Evolutionary conservation across 2,797 vertebrate genomes (phyloP).

Genomic region (Enoplosus armatus): DNA sequence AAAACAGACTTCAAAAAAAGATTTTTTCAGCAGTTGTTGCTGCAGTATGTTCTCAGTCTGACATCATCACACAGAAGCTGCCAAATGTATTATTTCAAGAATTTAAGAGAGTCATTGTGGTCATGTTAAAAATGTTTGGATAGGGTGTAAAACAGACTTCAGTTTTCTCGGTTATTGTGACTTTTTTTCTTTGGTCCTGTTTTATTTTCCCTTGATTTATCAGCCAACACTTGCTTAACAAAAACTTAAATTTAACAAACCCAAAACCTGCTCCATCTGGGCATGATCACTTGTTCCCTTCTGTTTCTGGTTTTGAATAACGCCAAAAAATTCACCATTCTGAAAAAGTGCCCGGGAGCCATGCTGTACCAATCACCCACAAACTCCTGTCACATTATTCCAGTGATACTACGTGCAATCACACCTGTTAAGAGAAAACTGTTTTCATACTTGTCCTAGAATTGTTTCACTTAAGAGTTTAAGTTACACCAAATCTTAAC

Average conservation of each 20-base stretch:
- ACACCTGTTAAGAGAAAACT: too few relatives aligned
- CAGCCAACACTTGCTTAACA: conserved; percentile 9
- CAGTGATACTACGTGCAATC: not conserved
- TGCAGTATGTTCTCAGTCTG: not conserved
- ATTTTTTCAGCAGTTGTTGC: not conserved
- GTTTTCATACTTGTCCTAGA: not conserved
- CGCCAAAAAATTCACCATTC: conserved; percentile 9
- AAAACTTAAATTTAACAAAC: conserved; percentile 21
- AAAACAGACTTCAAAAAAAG: not conserved
- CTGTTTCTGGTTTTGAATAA: conserved; percentile 32
- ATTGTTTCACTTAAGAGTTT: not conserved
- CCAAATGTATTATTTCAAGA: not conserved
- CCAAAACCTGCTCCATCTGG: conserved; percentile 47
- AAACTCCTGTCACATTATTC: conserved; percentile 16
- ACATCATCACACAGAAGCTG: not conserved
- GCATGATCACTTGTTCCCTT: conserved; percentile 11
- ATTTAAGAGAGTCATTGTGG: not conserved
- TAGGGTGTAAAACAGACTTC: not conserved
- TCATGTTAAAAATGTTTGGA: not conserved
- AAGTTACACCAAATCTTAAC: not conserved
- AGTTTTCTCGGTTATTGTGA: not conserved
- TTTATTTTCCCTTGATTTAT: conserved; percentile 13
- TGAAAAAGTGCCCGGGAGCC: conserved; percentile 22
- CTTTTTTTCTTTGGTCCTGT: conserved; percentile 4
- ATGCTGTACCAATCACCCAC: conserved; percentile 14